A percentile compares a stretch with the other conserved stretches of the same genome.
These are phyloP conservation scores for Spilarctia lutea DNA, from an alignment of 2,888 invertebrate genomes.

Conservation along the genomic window DNA sequence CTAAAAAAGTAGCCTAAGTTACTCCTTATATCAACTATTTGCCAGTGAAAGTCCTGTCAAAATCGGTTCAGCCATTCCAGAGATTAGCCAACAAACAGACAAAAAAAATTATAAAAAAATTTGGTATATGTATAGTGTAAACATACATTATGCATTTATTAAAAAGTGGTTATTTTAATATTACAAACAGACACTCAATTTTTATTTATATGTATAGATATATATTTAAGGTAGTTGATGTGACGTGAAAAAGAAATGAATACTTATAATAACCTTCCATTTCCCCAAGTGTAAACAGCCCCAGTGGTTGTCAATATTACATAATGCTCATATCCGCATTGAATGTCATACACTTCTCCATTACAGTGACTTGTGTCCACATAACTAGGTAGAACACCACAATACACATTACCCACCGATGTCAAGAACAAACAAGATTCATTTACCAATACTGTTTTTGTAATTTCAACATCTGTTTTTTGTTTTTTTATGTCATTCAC, in stretches of 20 bases:
- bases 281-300: constrained; percentile 93
- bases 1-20: too few relatives aligned
- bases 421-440: constrained; percentile 67
- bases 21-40: too few relatives aligned
- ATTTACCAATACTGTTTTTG: constrained; percentile 62
- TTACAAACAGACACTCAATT: too few relatives aligned
- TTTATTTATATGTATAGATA: too few relatives aligned
- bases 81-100: too few relatives aligned
- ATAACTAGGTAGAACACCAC: constrained; percentile 86
- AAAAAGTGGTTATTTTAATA: too few relatives aligned
- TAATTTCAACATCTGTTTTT: constrained; percentile 53
- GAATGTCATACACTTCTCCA: constrained; percentile 87
- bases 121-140: too few relatives aligned
- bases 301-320: constrained; percentile 90
- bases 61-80: too few relatives aligned
- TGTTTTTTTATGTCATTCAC: constrained; percentile 53
- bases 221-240: too few relatives aligned
- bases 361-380: constrained; percentile 84
- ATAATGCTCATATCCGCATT: constrained; percentile 94
- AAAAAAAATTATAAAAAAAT: too few relatives aligned
- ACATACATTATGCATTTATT: too few relatives aligned
- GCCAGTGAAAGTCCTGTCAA: too few relatives aligned
- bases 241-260: not conserved
- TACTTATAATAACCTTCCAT: constrained; percentile 88
- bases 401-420: constrained; percentile 78